Percentiles rank a stretch among this genome's conserved stretches.
Evolutionary conservation across 2,888 invertebrate species (phyloP).

Genomic region (Dichetophora obliterata): DNA sequence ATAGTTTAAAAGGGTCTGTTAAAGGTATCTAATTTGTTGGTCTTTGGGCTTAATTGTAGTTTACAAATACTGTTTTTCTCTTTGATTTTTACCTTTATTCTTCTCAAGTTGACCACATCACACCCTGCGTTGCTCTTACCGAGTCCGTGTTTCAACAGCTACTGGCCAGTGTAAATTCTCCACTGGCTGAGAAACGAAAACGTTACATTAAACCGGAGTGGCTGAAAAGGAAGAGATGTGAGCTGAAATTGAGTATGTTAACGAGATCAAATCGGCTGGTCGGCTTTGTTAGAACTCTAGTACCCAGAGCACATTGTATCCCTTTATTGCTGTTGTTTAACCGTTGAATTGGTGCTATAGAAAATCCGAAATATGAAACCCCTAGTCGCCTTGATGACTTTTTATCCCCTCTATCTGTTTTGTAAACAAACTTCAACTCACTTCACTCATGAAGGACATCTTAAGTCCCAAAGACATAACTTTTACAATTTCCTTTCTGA

Average conservation of each 20-base stretch:
- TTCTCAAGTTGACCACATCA: conserved; percentile 17
- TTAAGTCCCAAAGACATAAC: too few relatives aligned
- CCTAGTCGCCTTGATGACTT: too few relatives aligned
- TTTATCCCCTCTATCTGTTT: too few relatives aligned
- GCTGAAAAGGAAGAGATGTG: conserved; percentile 68
- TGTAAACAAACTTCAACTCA: too few relatives aligned
- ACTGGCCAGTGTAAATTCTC: conserved; percentile 12
- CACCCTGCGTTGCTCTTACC: conserved; percentile 28
- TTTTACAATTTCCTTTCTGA: too few relatives aligned
- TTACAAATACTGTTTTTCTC: background rate
- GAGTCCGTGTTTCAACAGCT: conserved; percentile 19
- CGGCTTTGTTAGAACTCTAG: background rate
- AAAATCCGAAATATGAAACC: background rate
- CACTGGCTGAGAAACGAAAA: conserved; percentile 48
- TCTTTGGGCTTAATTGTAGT: background rate
- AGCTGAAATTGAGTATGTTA: conserved; percentile 64
- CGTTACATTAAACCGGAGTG: conserved; percentile 67
- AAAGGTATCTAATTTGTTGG: conserved; percentile 1
- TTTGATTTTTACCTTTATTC: background rate
- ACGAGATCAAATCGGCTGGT: conserved; percentile 15
- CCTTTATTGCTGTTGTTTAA: background rate
- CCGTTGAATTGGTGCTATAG: background rate
- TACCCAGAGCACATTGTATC: background rate
- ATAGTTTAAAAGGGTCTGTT: background rate
- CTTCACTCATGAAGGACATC: too few relatives aligned